Base-by-base conservation (phyloP, 2,888 invertebrate genomes). In the Cheilosia grossa region DNA sequence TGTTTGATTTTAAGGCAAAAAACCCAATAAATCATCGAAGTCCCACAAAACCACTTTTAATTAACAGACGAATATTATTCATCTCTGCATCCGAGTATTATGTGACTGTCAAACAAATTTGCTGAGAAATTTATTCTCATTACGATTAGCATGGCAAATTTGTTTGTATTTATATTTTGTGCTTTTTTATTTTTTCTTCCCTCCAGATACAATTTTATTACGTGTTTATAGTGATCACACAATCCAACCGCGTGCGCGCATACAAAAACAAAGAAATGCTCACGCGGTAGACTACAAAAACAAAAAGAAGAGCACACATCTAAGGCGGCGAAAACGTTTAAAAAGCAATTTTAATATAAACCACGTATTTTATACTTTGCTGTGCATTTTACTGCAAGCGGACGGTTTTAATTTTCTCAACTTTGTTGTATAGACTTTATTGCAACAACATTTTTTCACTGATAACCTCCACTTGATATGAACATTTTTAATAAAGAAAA, bases 291-390 rank as follows among this genome's bases (percentile, higher is more conserved):
- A 66, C 59, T 37, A 67, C 42, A 67, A 54, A 73, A 54, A 51
- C 13, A n/a, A 42, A 51, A 64, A 54, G 3, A 30, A 42, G 30
- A 49, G 21, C 7, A 42, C 40, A 72, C 72, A 53, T 78, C 64
- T 82, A 77, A 82, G 73, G 73, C 78, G 72, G 75, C 69, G n/a
- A 53, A 64, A 67, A 17, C 73, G 58, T 79, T 83, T 79, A 83
- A 79, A 74, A 74, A 67, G 56, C 82, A 78, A 74, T 79, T 83
- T 79, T 74, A 40, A 53, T 58, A n/a, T 42, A 58, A 5, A 51
- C 30, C 51, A 51, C 51, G 63, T 51, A 44, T 63, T 56, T 66
- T 66, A 30, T 30, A 33, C 6, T 64, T 70, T 15, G 5, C 56
- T 51, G 49, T 49, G 13, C 21, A 10, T 47, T 70, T 56, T 42